These are phyloP conservation scores for Cataglyphis altisquamis DNA, from an alignment of 2,888 invertebrate species.

Conservation along the genomic window DNA sequence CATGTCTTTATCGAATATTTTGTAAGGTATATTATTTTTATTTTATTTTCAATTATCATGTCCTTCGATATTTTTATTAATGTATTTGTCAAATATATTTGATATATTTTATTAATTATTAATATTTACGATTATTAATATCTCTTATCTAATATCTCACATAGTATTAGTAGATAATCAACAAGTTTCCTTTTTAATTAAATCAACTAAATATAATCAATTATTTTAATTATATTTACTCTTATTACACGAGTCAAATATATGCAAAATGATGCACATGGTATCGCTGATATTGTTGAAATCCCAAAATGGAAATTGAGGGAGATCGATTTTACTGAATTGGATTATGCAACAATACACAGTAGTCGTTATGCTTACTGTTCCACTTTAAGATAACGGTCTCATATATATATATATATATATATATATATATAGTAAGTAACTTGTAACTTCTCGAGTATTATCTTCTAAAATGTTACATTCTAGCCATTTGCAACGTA, in stretches of 20 bases:
- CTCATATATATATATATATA: not conserved
- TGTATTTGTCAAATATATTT: not conserved
- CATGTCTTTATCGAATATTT: not conserved
- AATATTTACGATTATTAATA: no score
- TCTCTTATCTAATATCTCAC: no score
- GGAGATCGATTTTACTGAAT: conserved; percentile 27
- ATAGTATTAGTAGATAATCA: not conserved
- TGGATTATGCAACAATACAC: conserved; percentile 30
- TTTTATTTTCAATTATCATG: not conserved
- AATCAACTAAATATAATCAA: not conserved
- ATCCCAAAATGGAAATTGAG: conserved; percentile 42
- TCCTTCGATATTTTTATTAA: not conserved
- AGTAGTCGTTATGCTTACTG: conserved; percentile 29
- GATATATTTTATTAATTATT: no score
- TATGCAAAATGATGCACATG: not conserved
- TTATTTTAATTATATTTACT: conserved; percentile 13
- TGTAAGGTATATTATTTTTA: not conserved
- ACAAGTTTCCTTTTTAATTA: not conserved
- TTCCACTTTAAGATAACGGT: conserved; percentile 34
- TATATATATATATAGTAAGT: not conserved
- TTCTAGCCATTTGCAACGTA: conserved; percentile 27
- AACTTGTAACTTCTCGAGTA: conserved; percentile 7
- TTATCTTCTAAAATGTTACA: conserved; percentile 28
- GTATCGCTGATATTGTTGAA: not conserved
- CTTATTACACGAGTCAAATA: conserved; percentile 2